Evolutionary conservation across 1,140 invertebrate species (phyloP).

Genomic region (Alviniconcha marisindica): DNA sequence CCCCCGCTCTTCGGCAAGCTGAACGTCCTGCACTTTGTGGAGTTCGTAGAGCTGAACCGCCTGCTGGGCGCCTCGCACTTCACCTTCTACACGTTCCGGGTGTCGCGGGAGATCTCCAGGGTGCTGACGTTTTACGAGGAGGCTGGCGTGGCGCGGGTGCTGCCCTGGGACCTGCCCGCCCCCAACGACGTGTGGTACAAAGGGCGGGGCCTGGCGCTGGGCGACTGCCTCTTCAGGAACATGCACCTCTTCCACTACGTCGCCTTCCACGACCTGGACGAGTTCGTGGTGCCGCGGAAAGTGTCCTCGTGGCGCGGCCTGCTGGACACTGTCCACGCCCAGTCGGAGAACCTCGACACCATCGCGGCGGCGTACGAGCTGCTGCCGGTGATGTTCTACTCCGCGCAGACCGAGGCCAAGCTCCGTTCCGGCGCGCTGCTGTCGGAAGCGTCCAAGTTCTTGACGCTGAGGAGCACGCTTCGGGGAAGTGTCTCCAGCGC

Average conservation of each 20-base stretch:
- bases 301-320: background rate
- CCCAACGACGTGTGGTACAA: conserved; percentile 40
- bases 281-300: conserved; percentile 35
- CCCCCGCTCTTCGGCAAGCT: conserved; percentile 36
- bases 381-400: background rate
- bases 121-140: conserved; percentile 40
- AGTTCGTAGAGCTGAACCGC: conserved; percentile 44
- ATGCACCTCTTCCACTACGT: conserved; percentile 42
- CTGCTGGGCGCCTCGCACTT: conserved; percentile 38
- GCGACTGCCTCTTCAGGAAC: conserved; percentile 44
- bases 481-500: background rate
- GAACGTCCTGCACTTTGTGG: conserved; percentile 38
- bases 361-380: background rate
- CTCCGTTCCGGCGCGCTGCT: background rate
- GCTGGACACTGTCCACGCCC: background rate
- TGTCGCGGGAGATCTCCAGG: conserved; percentile 28
- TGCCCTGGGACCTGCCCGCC: conserved; percentile 40
- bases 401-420: background rate
- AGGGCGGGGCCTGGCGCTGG: conserved; percentile 38
- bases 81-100: conserved; percentile 38
- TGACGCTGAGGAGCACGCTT: conserved; percentile 8
- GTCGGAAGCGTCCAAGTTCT: background rate
- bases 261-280: conserved; percentile 40
- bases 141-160: conserved; percentile 28
- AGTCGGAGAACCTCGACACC: conserved; percentile 1